Evolutionary conservation across 2,888 invertebrate species (phyloP), one percentile per base, ranked within the genome.

Genomic region (Lithophane socia): DNA sequence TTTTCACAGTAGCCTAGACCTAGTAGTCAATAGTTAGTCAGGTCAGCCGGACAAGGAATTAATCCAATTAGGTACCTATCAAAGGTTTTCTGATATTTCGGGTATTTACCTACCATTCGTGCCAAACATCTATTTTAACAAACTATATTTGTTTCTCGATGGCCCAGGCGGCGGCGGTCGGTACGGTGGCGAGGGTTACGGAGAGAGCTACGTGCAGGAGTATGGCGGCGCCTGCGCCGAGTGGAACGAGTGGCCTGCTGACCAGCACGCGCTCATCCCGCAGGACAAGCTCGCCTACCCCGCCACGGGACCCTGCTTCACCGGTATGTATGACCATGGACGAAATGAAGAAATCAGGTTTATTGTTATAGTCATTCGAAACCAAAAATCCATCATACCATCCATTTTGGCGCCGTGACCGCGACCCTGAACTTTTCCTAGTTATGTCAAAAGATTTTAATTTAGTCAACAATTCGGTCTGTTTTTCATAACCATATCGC

Each of bases 301-400:
- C 61, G 93, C 96, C 47, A 97, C 97, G 16, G 97, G 97, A 83
- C 97, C 97, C 71, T 97, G 97, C 90, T 97, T 97, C 91, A 97
- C 97, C 90, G 97, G 97, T 97, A 95, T 93, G 93, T 68, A 42
- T 37, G 16, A 68, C 61, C n/a, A 42, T 63, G 63, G 37, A 42
- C 7, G 63, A n/a, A 68, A 21, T 29, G 1, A 29, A 8, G 12
- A 29, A 47, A 21, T 29, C 49, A 13, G 3, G 9, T 67, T 65
- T n/a, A 42, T 12, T 13, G 16, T 16, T 29, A 9, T 52, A 7
- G 52, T 52, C 21, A 52, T 21, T 52, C 52, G 21, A 21, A 52
- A 21, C 2, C 52, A 9, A 52, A 21, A 52, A 52, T 52, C n/a
- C 2, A 76, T 8, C 21, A 52, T 58, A 18, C 37, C 21, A 54